Evolutionary conservation across 2,113 vertebrate species (phyloP).

Genomic region (Collichthys lucidus): DNA sequence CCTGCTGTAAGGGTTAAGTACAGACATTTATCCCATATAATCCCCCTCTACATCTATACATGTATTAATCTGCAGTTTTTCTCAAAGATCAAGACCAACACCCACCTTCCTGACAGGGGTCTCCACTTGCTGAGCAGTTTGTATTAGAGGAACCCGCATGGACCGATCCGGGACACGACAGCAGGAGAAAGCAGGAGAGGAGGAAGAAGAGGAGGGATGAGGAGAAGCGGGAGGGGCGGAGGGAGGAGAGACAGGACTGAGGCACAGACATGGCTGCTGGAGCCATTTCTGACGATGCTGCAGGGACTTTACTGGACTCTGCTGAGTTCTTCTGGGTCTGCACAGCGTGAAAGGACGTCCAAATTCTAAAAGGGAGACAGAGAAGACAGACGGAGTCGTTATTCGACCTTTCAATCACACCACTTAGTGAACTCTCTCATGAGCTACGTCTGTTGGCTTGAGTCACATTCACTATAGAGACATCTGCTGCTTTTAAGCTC

Average conservation of each 20-base stretch:
- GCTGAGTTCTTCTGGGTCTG: slow-evolving; percentile 24
- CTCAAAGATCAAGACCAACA: neutral
- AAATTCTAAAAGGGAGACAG: slow-evolving; percentile 43
- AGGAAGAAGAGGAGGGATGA: slow-evolving; percentile 49
- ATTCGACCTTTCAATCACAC: slow-evolving; percentile 8
- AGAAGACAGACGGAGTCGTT: neutral
- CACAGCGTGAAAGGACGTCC: slow-evolving; percentile 5
- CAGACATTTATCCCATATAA: slow-evolving; percentile 2
- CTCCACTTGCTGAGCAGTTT: slow-evolving; percentile 78
- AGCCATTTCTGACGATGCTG: slow-evolving; percentile 55
- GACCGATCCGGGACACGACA: slow-evolving; percentile 63
- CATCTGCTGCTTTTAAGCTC: slow-evolving; percentile 1
- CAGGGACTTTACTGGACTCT: slow-evolving; percentile 33
- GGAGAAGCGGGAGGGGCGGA: slow-evolving; percentile 21
- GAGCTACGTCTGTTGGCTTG: neutral
- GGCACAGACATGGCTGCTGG: slow-evolving; percentile 52
- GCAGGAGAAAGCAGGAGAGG: slow-evolving; percentile 61
- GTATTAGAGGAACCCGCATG: slow-evolving; percentile 39
- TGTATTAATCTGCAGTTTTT: neutral
- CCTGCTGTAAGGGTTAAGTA: neutral
- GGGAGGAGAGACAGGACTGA: slow-evolving; percentile 26
- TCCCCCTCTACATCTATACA: neutral
- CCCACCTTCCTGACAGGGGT: slow-evolving; percentile 82
- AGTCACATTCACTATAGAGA: slow-evolving; percentile 3
- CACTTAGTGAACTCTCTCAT: neutral